These are phyloP conservation scores for Motacilla tschutschensis DNA, from an alignment of 2,113 vertebrate species.

Conservation along the genomic window DNA sequence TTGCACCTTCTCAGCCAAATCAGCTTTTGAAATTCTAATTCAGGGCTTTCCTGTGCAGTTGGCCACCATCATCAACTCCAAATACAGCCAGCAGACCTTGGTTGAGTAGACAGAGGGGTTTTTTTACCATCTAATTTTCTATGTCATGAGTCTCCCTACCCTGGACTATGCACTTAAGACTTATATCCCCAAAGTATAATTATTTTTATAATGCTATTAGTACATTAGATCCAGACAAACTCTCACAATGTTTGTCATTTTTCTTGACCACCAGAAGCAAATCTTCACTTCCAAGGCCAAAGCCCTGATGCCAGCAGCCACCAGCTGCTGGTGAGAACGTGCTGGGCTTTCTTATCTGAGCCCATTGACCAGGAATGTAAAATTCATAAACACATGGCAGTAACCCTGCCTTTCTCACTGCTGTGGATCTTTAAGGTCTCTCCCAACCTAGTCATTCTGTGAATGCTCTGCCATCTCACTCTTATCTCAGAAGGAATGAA, in stretches of 20 bases:
- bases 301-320: neutral
- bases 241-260: neutral
- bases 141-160: neutral
- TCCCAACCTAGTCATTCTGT: neutral
- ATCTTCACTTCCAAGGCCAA: neutral
- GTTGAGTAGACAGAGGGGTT: rapidly evolving
- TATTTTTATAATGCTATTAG: neutral
- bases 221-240: neutral
- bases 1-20: neutral
- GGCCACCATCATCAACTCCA: neutral
- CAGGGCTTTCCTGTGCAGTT: neutral
- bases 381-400: neutral
- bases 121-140: neutral
- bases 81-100: neutral
- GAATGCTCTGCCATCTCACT: neutral
- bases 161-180: neutral
- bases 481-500: neutral
- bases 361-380: neutral
- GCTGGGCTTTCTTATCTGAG: neutral
- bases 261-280: neutral
- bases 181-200: no score
- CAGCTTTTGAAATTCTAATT: neutral
- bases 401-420: neutral
- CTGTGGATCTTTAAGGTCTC: neutral
- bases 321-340: neutral